Evolutionary conservation across 2,888 invertebrate genomes (phyloP), one percentile per base, ranked within the genome.

Genomic region (Anaspis maculata): DNA sequence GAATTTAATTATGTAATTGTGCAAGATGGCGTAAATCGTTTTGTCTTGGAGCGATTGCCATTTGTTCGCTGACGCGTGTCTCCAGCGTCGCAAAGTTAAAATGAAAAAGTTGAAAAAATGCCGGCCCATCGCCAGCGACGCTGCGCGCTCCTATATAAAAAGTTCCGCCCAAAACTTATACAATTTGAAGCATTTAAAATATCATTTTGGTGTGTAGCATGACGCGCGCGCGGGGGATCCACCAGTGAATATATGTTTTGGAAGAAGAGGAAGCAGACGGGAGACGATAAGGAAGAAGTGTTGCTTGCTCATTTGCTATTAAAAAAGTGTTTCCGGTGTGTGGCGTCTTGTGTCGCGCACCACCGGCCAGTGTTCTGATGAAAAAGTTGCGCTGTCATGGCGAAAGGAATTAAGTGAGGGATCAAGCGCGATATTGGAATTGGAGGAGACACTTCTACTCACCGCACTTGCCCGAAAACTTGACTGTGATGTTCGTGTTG

Each of bases 401-500:
- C n/a, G n/a, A n/a, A n/a, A n/a, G n/a, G n/a, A n/a, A n/a, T n/a
- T n/a, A n/a, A n/a, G n/a, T n/a, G n/a, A n/a, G n/a, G n/a, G n/a
- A n/a, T n/a, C n/a, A n/a, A 19, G 19, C 19, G 6, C 19, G 19
- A 6, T 19, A 19, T 19, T 19, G 9, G 19, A 19, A 19, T 6
- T 6, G 13, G 5, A 14, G 19, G 11, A 16, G 27, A 7, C 21
- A 27, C 27, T 25, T 24, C 32, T 36, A 65, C 82, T 77, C 63
- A 91, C 91, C 89, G 67, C 92, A 92, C 67, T 85, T 83, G 38
- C 91, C 91, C 45, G 75, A 74, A 57, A 85, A 88, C 52, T 84
- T 83, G 51, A 89, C 79, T 28, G 80, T 80, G 52, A 91, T 79
- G 61, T 84, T 83, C 42, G 75, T 71, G 45, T 76, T 76, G 34